Evolutionary conservation across 2,113 vertebrate genomes (phyloP).

Genomic region (Tinamus guttatus): DNA sequence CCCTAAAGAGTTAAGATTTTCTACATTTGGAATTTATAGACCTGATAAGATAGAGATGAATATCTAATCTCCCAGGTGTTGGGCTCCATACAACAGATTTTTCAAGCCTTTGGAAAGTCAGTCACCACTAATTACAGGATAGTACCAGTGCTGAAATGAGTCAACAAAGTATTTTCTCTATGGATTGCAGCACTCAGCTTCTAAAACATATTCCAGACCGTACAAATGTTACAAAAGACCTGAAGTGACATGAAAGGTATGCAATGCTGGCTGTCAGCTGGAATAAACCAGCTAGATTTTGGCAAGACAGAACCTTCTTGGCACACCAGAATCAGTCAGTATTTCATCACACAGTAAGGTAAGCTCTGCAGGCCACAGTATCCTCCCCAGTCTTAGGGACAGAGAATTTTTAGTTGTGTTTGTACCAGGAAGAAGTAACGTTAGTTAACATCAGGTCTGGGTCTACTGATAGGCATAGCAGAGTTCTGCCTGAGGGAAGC

Average conservation of each 20-base stretch:
- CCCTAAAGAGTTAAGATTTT: background rate
- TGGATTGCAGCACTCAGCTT: background rate
- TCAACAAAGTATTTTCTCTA: background rate
- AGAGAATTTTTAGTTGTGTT: background rate
- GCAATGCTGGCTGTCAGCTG: background rate
- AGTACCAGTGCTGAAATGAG: background rate
- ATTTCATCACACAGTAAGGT: background rate
- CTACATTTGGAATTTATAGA: background rate
- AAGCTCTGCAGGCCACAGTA: background rate
- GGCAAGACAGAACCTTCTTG: background rate
- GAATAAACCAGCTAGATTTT: conserved; percentile 23
- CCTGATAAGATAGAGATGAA: background rate
- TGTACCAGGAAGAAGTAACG: background rate
- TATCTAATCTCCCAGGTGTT: background rate
- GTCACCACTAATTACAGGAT: background rate
- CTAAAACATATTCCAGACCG: conserved; percentile 5
- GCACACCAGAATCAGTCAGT: background rate
- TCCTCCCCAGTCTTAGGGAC: background rate
- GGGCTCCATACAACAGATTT: background rate
- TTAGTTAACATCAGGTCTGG: background rate
- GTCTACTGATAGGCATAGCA: background rate
- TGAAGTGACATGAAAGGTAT: conserved; percentile 6
- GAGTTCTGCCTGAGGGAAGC: background rate
- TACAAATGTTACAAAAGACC: conserved; percentile 39
- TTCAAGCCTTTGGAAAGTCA: conserved; percentile 35